Base-by-base conservation (phyloP, 2,113 vertebrate genomes). In the Dromaius novaehollandiae region DNA sequence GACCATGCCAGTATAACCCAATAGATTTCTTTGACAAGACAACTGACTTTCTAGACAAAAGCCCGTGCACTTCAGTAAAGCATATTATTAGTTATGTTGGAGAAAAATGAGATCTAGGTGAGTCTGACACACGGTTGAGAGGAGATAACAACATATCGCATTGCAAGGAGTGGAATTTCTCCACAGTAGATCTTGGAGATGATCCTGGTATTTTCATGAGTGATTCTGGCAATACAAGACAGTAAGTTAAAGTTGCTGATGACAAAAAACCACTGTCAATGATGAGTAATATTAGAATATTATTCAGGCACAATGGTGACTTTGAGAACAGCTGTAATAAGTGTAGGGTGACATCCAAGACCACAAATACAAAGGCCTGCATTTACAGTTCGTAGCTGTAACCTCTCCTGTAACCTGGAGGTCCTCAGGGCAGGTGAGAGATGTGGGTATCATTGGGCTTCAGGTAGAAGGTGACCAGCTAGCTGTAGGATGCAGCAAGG, bases 401-500 rank as follows among this genome's bases (percentile, higher is more conserved):
- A 7, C 3, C 0, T 12, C 42, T 66, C 58, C 68, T 11, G 0
- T 7, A 11, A 16, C 71, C 71, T 22, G 17, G 32, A 14, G 32
- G 25, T 42, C 71, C 46, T 30, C 0, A 4, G 80, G 38, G 50
- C 28, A 55, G 38, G 44, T 5, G 36, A 14, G 38, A 34, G 21
- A 7, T 12, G 55, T 7, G 53, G 42, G 44, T 17, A 4, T 12
- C 21, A 0, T 2, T 1, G 3, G 22, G 50, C 44, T 46, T 36
- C 9, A 5, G 40, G 38, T 32, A 32, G 42, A n/a, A 38, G 40
- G 48, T 46, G 0, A 0, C 36, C 25, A 71, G 46, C 19, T 32
- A 26, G 28, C n/a, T 50, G 11, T 42, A 0, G 1, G 19, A 8
- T 10, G 13, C 14, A 50, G n/a, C 40, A 38, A 9, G 19, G 86